A percentile compares a stretch with the other conserved stretches of the same genome.
Conservation (phyloP, 2,113 vertebrate genomes). For the Isichthys henryi region DNA sequence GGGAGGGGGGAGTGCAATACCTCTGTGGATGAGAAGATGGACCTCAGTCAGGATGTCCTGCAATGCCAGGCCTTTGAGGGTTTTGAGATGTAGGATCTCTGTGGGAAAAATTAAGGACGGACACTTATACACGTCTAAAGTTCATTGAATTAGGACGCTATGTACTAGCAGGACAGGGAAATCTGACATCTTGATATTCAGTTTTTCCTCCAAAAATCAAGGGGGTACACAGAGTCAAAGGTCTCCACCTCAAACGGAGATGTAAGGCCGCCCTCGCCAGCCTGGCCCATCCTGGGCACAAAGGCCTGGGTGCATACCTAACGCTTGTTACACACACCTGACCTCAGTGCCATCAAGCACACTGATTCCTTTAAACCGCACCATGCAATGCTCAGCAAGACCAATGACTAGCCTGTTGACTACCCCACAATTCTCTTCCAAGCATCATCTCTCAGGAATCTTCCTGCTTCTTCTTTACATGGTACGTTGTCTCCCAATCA, state of each 20-base stretch:
- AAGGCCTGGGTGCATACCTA: neutral
- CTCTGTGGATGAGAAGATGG: slow-evolving; percentile 87
- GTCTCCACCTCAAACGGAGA: neutral
- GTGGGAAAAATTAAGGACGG: slow-evolving; percentile 29
- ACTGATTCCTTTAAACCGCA: neutral
- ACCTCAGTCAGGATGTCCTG: slow-evolving; percentile 91
- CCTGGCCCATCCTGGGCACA: neutral
- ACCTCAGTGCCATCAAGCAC: neutral
- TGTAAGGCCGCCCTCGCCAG: neutral
- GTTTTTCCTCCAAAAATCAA: neutral
- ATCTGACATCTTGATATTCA: neutral
- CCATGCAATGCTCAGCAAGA: neutral
- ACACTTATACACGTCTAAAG: neutral
- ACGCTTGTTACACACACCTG: neutral
- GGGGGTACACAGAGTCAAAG: neutral
- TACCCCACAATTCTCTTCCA: neutral
- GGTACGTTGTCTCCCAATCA: neutral
- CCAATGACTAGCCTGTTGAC: neutral
- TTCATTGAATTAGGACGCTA: neutral
- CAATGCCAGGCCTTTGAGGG: slow-evolving; percentile 85
- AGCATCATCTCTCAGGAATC: neutral
- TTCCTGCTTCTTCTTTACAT: neutral
- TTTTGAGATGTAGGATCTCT: slow-evolving; percentile 87
- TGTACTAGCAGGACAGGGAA: neutral
- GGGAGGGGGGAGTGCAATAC: slow-evolving; percentile 44